These are phyloP conservation scores for Leuctra nigra DNA, from an alignment of 2,888 invertebrate species.

Conservation along the genomic window DNA sequence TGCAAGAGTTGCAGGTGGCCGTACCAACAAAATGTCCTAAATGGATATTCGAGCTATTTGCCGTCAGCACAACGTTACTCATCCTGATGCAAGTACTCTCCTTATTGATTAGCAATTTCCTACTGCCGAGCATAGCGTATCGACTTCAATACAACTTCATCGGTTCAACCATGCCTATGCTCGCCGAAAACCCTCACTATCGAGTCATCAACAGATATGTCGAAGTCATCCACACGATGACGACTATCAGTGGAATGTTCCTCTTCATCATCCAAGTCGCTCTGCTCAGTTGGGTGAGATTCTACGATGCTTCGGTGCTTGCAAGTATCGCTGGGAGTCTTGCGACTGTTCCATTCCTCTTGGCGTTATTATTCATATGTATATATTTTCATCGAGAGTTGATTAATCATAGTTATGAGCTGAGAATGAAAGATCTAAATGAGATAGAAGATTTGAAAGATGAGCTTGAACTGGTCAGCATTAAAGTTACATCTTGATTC, in stretches of 20 bases:
- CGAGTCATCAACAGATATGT: no score
- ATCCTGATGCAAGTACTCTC: slow-evolving; percentile 54
- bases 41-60: slow-evolving; percentile 46
- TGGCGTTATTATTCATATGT: slow-evolving; percentile 48
- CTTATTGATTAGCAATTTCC: slow-evolving; percentile 57
- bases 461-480: slow-evolving; percentile 2
- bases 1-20: slow-evolving; percentile 50
- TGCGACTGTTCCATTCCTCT: slow-evolving; percentile 47
- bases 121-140: slow-evolving; percentile 54
- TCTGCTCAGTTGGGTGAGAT: slow-evolving; percentile 52
- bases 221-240: slow-evolving; percentile 52
- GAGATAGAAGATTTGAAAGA: not conserved
- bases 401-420: slow-evolving; percentile 42
- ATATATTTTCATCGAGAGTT: slow-evolving; percentile 48
- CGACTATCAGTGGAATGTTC: slow-evolving; percentile 52
- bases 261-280: slow-evolving; percentile 52
- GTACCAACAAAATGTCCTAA: slow-evolving; percentile 38
- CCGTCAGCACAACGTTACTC: slow-evolving; percentile 48
- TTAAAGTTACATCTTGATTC: not conserved
- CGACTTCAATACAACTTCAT: slow-evolving; percentile 32
- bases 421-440: slow-evolving; percentile 26
- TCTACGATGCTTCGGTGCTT: slow-evolving; percentile 38
- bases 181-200: slow-evolving; percentile 44
- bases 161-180: slow-evolving; percentile 33
- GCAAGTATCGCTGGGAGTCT: slow-evolving; percentile 42